Percentiles rank a stretch among this genome's conserved stretches.
Evolutionary conservation across 2,113 vertebrate species (phyloP).

Genomic region (Saccopteryx bilineata): DNA sequence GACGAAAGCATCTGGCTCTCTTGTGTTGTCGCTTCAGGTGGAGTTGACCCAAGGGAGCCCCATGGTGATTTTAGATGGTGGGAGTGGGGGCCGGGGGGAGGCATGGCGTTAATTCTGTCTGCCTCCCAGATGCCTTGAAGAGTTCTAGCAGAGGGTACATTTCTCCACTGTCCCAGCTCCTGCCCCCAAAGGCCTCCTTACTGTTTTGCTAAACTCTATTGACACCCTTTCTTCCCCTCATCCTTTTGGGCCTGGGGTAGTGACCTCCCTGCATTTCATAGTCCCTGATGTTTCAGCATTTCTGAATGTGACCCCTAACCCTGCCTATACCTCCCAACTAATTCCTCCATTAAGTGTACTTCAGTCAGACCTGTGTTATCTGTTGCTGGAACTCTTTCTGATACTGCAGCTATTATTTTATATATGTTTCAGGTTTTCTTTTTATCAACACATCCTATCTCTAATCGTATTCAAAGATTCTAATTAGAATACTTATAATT

Average conservation of each 20-base stretch:
- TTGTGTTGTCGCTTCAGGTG: neutral
- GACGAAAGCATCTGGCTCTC: neutral
- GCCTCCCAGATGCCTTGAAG: neutral
- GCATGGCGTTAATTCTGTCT: neutral
- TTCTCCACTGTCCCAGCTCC: too few relatives aligned
- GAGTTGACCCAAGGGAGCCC: fast-evolving
- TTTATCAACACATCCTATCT: neutral
- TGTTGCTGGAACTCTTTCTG: neutral
- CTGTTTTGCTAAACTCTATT: neutral
- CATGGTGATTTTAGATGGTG: fast-evolving
- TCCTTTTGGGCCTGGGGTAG: neutral
- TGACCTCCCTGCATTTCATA: neutral
- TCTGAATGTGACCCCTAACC: neutral
- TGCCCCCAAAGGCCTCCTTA: neutral
- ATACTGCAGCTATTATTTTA: neutral
- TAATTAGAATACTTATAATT: neutral
- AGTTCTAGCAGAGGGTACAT: neutral
- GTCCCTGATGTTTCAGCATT: neutral
- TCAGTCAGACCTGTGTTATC: neutral
- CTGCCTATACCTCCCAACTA: neutral
- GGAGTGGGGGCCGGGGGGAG: neutral
- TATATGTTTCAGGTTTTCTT: neutral
- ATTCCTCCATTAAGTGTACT: neutral
- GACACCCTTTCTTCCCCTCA: fast-evolving
- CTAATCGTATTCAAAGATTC: neutral